Evolutionary conservation across 2,113 vertebrate species (phyloP), one percentile per base, ranked within the genome.

Genomic region (Chaetorhynchus papuensis): DNA sequence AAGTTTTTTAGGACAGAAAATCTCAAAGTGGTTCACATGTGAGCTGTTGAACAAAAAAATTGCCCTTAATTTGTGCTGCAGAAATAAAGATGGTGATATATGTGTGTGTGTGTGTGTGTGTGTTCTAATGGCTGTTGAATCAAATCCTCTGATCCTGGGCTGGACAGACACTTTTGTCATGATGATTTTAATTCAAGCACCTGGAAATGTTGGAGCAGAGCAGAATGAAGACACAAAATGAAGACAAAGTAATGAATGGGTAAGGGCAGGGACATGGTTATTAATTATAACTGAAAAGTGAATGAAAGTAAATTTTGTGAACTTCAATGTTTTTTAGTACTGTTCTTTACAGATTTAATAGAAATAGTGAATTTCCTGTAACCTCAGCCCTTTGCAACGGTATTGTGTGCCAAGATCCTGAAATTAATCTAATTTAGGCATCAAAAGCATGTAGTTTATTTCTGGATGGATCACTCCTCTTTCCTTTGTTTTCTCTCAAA

Each of bases 271-370:
- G 24, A n/a, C 0, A 0, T 61, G 10, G 14, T 33, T 42, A 72
- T 37, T 80, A 35, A 80, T 50, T 33, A 17, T 27, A 18, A 50
- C 18, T 28, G 12, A 79, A 88, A 88, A 31, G 4, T 19, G 21
- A 75, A 64, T 37, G 28, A 52, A 69, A 69, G 30, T 11, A 53
- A 24, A 3, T 49, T 18, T 50, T 3, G 17, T 60, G 10, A 21
- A 41, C 4, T 5, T 72, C 2, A 4, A 2, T 26, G 0, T 1
- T 59, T 63, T 79, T 57, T 45, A 22, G 11, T 30, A 54, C n/a
- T 47, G 1, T 31, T 91, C 10, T 28, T 39, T 64, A 26, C 26
- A 26, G 39, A n/a, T 71, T 60, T 52, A 53, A 71, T 21, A 72
- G 21, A 69, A 85, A 85, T 21, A 5, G 13, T 17, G 5, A 3